Evolutionary conservation across 2,888 invertebrate species (phyloP).

Genomic region (Trichopria drosophilae): DNA sequence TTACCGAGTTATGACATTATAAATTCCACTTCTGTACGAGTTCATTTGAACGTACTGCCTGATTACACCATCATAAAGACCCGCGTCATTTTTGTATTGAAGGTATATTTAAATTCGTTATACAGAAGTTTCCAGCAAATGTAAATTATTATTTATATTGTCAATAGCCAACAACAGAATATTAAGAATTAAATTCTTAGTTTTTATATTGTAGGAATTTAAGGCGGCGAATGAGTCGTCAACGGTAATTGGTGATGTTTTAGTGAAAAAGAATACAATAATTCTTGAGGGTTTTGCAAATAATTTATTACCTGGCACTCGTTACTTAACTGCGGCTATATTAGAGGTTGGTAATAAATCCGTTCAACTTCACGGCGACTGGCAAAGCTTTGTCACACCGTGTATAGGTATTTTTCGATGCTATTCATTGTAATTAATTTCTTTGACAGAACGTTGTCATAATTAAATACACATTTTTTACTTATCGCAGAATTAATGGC

Average conservation of each 20-base stretch:
- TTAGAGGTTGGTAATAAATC: constrained; percentile 6
- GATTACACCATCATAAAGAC: constrained; percentile 27
- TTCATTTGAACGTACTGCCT: constrained; percentile 15
- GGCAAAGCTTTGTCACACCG: constrained; percentile 25
- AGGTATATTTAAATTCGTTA: constrained; percentile 23
- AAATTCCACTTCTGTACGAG: constrained; percentile 27
- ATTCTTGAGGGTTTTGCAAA: constrained; percentile 9
- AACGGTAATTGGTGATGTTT: constrained; percentile 1
- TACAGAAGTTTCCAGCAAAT: background rate
- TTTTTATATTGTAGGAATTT: too few species aligned
- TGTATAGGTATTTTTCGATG: constrained; percentile 35
- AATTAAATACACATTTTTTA: background rate
- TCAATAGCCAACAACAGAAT: background rate
- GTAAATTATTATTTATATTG: background rate
- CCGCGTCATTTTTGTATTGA: constrained; percentile 24
- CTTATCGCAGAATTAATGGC: constrained; percentile 5
- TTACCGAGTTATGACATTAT: constrained; percentile 20
- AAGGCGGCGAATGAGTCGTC: too few species aligned
- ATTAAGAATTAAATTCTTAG: too few species aligned
- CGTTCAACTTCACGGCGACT: constrained; percentile 8
- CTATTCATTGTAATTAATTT: background rate
- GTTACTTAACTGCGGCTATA: constrained; percentile 19
- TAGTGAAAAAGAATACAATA: constrained; percentile 6
- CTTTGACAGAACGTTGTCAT: background rate
- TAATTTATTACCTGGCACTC: constrained; percentile 29